Base-by-base conservation (phyloP, 2,888 invertebrate genomes). In the Cataglyphis rosenhaueri region DNA sequence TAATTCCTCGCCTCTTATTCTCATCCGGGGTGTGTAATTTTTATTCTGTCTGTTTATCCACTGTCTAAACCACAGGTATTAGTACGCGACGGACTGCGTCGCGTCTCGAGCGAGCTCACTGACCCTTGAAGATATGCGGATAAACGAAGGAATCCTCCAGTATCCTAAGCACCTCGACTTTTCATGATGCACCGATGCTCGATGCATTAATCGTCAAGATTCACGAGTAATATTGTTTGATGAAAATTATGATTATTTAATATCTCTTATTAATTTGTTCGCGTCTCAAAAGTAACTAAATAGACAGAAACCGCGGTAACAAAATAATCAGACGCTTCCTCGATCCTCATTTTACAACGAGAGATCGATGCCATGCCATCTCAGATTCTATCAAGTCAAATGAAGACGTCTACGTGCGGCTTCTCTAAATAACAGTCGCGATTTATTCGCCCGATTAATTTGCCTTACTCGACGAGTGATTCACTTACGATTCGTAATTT, bases 101-200 rank as follows among this genome's bases (percentile, higher is more conserved):
- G 59, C 21, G 73, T 55, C 48, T 81, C 84, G 81, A 82, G 70
- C 62, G 41, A 65, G 83, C 90, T 89, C 89, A 83, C 64, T 89
- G 89, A 89, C 89, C 89, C 89, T 83, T 89, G 89, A 89, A 90
- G 89, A 89, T 89, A 89, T 87, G 90, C 87, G 90, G 87, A 88
- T 90, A 89, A 90, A 83, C 85, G 52, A 55, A 74, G 83, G 71
- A 83, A 86, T 83, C 81, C 74, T 74, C 57, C 61, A 86, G 89
- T 85, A 87, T 89, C 84, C 87, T 82, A 90, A 82, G 87, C 84
- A 70, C 81, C 85, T 83, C 75, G 66, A 89, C 89, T 64, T 85
- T 88, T 87, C 84, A 85, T 84, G 89, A 84, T 86, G 87, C 84
- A 81, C 85, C 89, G 86, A 82, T 84, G 86, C 84, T 18, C 81